Conservation (phyloP, 1,140 invertebrate genomes). For the Theocolax elegans region DNA sequence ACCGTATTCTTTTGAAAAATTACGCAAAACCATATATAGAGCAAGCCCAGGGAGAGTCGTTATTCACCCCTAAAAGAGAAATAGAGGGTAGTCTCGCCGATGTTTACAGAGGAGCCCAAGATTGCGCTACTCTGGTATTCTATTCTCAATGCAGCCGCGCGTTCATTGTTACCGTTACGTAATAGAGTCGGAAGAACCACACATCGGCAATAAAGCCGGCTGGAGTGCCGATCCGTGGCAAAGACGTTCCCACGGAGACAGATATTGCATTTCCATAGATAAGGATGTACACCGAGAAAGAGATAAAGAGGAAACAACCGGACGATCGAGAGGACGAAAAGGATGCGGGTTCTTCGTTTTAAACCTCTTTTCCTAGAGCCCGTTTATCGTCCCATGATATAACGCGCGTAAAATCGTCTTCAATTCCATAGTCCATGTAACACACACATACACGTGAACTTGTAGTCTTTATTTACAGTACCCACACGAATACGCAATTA, state of each 20-base stretch:
- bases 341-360: not conserved
- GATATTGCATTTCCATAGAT: constrained; percentile 43
- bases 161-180: constrained; percentile 31
- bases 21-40: constrained; percentile 7
- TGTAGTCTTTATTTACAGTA: too few species aligned
- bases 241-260: not conserved
- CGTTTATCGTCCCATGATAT: constrained; percentile 47
- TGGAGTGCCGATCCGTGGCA: not conserved
- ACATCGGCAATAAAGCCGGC: not conserved
- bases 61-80: too few species aligned
- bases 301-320: not conserved
- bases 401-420: constrained; percentile 42
- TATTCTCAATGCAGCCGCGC: not conserved
- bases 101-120: too few species aligned
- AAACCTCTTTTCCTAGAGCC: not conserved
- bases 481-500: constrained; percentile 19
- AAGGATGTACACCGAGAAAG: not conserved
- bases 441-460: too few species aligned
- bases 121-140: not conserved
- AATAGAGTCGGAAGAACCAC: not conserved
- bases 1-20: constrained; percentile 16
- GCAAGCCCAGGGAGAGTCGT: too few species aligned
- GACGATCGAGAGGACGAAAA: not conserved
- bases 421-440: constrained; percentile 7
- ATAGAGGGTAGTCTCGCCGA: too few species aligned